These are phyloP conservation scores for Lacanobia wlatinum DNA, from an alignment of 2,888 invertebrate genomes.

Conservation along the genomic window DNA sequence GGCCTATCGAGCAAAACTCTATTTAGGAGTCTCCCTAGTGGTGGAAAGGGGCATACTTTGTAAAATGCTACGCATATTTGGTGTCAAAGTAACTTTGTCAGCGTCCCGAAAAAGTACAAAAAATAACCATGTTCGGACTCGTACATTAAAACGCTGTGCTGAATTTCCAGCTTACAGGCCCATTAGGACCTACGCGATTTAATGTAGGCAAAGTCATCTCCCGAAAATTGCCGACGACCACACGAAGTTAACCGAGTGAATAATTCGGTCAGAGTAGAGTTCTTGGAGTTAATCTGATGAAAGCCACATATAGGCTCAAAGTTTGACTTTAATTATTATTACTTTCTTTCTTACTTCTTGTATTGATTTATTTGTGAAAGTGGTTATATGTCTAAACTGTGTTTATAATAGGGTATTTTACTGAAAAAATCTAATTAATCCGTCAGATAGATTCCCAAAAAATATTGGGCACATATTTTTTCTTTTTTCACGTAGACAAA, in stretches of 20 bases:
- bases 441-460: too few relatives aligned
- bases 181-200: slow-evolving; percentile 59
- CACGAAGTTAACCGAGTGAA: slow-evolving; percentile 61
- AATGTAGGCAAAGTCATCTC: slow-evolving; percentile 59
- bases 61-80: slow-evolving; percentile 8
- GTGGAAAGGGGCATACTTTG: neutral
- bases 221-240: slow-evolving; percentile 54
- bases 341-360: neutral
- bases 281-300: slow-evolving; percentile 32
- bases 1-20: neutral
- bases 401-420: too few relatives aligned
- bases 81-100: slow-evolving; percentile 14
- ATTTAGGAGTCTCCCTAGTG: neutral
- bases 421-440: too few relatives aligned
- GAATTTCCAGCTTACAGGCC: slow-evolving; percentile 52
- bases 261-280: slow-evolving; percentile 38
- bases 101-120: slow-evolving; percentile 31
- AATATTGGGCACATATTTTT: too few relatives aligned
- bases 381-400: too few relatives aligned
- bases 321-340: neutral
- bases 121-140: slow-evolving; percentile 23
- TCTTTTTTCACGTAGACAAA: too few relatives aligned
- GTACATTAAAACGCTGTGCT: slow-evolving; percentile 33
- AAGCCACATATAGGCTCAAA: slow-evolving; percentile 1
- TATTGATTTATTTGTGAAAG: too few relatives aligned